phyloP scores from a whole-genome alignment of 2,797 vertebrate genomes.

The Neosilurus hyrtlii region DNA sequence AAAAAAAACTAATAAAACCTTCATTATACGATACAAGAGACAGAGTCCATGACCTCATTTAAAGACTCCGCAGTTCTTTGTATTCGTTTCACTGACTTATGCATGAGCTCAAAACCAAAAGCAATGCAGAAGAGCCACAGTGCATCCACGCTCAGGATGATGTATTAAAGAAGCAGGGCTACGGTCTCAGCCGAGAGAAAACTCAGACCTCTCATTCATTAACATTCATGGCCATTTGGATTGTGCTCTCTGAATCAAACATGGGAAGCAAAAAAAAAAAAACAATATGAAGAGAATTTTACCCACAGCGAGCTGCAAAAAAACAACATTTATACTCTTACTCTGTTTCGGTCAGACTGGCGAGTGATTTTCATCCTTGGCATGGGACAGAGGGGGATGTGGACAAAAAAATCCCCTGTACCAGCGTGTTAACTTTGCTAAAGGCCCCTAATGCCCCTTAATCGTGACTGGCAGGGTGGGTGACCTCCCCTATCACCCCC shows the following conservation, averaged over 20 bases:
- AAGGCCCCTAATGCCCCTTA: conserved; percentile 71
- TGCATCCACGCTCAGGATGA: conserved; percentile 35
- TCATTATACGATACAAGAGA: conserved; percentile 27
- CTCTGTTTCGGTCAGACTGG: conserved; percentile 54
- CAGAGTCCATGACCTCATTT: conserved; percentile 35
- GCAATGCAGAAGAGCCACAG: conserved; percentile 9
- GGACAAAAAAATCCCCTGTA: conserved; percentile 73
- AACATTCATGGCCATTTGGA: conserved; percentile 57
- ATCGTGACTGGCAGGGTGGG: conserved; percentile 75
- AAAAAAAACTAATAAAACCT: conserved; percentile 40
- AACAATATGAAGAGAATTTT: conserved; percentile 47
- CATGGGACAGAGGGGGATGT: conserved; percentile 51
- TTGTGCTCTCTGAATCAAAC: conserved; percentile 47
- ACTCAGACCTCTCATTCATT: conserved; percentile 40
- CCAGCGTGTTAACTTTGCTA: conserved; percentile 68
- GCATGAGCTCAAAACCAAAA: conserved; percentile 38
- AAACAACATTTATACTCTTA: conserved; percentile 47
- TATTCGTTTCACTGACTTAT: conserved; percentile 40
- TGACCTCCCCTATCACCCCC: conserved; percentile 56
- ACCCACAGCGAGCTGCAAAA: conserved; percentile 37
- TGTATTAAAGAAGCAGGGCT: conserved; percentile 39
- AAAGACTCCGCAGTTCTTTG: conserved; percentile 37
- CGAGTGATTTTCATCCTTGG: conserved; percentile 59
- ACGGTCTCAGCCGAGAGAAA: conserved; percentile 34
- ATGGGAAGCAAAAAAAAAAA: conserved; percentile 34